phyloP scores from a whole-genome alignment of 2,888 invertebrate species.

The Sesia apiformis region DNA sequence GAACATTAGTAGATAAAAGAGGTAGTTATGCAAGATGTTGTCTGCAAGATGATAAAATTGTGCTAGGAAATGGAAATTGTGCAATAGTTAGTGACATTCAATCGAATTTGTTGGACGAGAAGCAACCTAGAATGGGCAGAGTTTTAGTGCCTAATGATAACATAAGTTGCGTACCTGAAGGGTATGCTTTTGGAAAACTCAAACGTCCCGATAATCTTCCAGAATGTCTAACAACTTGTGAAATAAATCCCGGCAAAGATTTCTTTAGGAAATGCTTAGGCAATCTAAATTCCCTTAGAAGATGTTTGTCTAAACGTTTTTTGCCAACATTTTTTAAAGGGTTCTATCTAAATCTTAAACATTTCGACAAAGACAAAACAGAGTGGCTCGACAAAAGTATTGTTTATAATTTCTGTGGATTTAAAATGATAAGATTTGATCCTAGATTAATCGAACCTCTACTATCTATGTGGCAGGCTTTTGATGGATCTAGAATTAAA shows the following conservation, averaged over 20 bases:
- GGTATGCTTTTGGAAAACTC: slow-evolving; percentile 60
- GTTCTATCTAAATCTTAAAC: slow-evolving; percentile 44
- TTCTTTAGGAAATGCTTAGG: slow-evolving; percentile 57
- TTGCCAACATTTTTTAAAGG: slow-evolving; percentile 39
- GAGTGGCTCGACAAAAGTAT: slow-evolving; percentile 58
- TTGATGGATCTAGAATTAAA: slow-evolving; percentile 54
- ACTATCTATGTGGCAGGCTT: slow-evolving; percentile 55
- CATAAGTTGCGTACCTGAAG: slow-evolving; percentile 52
- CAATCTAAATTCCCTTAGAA: slow-evolving; percentile 54
- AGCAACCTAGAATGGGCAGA: slow-evolving; percentile 45
- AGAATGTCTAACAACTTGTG: slow-evolving; percentile 51
- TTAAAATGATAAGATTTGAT: slow-evolving; percentile 56
- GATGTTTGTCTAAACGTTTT: slow-evolving; percentile 33
- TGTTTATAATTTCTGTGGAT: slow-evolving; percentile 55
- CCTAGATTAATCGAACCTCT: slow-evolving; percentile 63
- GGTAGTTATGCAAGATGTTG: slow-evolving; percentile 64
- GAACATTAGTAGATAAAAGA: slow-evolving; percentile 52
- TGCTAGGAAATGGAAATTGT: slow-evolving; percentile 41
- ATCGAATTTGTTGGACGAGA: slow-evolving; percentile 43
- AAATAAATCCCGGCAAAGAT: slow-evolving; percentile 39
- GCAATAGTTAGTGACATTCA: slow-evolving; percentile 46
- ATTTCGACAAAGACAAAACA: slow-evolving; percentile 43
- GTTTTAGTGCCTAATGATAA: slow-evolving; percentile 65
- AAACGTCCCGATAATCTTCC: slow-evolving; percentile 52
- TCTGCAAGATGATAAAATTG: slow-evolving; percentile 42